Conservation (phyloP, 2,113 vertebrate species). For the Notarius quadriscutis region DNA sequence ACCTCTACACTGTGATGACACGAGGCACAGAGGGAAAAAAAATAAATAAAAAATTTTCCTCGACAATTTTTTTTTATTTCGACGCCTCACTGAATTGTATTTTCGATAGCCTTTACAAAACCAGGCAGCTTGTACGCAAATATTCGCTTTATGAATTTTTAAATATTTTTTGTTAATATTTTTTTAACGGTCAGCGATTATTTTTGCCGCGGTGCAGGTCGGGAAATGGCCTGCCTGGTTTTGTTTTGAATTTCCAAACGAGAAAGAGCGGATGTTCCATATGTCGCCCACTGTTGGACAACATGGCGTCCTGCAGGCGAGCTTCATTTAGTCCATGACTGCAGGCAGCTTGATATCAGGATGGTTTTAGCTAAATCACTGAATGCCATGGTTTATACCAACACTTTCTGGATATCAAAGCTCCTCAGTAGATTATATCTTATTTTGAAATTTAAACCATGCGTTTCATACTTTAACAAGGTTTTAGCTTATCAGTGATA, state of each 20-base stretch:
- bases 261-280: neutral
- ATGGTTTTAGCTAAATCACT: neutral
- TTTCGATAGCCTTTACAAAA: constrained; percentile 13
- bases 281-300: constrained; percentile 45
- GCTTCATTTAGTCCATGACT: neutral
- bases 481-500: neutral
- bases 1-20: constrained; percentile 52
- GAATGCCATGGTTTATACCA: neutral
- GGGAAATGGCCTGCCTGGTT: constrained; percentile 48
- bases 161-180: constrained; percentile 48
- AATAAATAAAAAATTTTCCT: constrained; percentile 49
- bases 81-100: neutral
- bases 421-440: neutral
- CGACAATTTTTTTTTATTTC: constrained; percentile 28
- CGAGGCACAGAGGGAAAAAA: constrained; percentile 46
- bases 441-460: neutral
- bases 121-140: neutral
- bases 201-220: constrained; percentile 52
- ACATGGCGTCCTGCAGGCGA: neutral
- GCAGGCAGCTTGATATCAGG: neutral
- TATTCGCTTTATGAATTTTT: constrained; percentile 39
- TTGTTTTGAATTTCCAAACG: constrained; percentile 55
- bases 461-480: no score
- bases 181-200: constrained; percentile 50
- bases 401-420: neutral